Percentiles rank a stretch among this genome's conserved stretches.
phyloP scores from a whole-genome alignment of 2,113 vertebrate species.

The Cisticola juncidis region DNA sequence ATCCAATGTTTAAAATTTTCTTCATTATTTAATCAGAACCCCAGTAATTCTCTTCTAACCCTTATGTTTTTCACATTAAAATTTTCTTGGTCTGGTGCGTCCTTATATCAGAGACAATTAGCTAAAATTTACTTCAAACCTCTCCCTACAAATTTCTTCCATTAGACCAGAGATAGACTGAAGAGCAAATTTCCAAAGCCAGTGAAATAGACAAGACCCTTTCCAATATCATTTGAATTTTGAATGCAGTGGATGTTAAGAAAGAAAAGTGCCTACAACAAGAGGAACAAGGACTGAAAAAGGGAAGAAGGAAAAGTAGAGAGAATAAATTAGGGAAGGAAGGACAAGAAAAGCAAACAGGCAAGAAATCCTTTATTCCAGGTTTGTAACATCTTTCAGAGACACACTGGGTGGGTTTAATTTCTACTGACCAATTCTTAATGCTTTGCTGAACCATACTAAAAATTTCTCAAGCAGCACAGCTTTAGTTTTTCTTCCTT shows the following conservation, averaged over 20 bases:
- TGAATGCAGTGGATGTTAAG: background rate
- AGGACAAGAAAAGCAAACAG: background rate
- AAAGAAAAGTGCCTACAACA: background rate
- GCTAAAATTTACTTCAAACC: background rate
- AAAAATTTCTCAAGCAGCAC: background rate
- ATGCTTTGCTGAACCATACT: background rate
- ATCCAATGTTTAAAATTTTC: background rate
- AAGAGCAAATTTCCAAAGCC: background rate
- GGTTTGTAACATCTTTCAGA: background rate
- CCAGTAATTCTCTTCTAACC: background rate
- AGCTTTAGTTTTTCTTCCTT: background rate
- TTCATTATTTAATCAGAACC: background rate
- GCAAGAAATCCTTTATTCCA: background rate
- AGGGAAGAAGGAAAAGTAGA: background rate
- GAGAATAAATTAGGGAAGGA: background rate
- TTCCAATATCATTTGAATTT: background rate
- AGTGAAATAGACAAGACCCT: background rate
- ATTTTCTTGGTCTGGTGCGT: background rate
- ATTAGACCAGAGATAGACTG: background rate
- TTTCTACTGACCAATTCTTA: background rate
- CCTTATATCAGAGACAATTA: background rate
- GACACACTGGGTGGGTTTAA: background rate
- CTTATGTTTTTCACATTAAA: background rate
- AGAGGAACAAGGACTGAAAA: background rate
- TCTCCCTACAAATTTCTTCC: background rate